Evolutionary conservation across 30 jellyfish, hydroid and myxozoan genomes (phyloP).

Genomic region (Catostylus mosaicus): DNA sequence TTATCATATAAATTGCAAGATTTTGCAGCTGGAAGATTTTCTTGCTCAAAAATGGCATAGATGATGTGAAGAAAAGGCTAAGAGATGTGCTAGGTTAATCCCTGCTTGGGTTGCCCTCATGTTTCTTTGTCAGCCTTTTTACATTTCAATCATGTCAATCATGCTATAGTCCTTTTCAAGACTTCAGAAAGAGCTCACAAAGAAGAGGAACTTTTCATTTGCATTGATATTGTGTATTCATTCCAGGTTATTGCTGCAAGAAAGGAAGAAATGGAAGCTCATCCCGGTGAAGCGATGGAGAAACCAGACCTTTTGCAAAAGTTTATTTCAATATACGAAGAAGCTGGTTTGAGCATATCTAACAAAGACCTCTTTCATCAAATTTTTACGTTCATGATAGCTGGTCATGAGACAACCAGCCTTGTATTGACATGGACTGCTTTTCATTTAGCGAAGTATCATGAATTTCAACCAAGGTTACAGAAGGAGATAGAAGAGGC

Average conservation of each 20-base stretch:
- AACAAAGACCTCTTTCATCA: constrained; percentile 60
- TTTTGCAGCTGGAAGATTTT: too few relatives aligned
- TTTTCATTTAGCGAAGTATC: constrained; percentile 50
- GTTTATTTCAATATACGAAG: constrained; percentile 40
- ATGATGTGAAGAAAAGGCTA: too few relatives aligned
- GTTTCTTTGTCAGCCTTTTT: too few relatives aligned
- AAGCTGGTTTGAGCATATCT: constrained; percentile 33
- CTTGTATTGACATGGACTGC: constrained; percentile 44
- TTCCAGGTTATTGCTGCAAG: constrained; percentile 46
- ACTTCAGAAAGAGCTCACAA: too few relatives aligned
- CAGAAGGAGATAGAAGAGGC: constrained; percentile 17
- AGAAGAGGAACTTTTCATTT: too few relatives aligned
- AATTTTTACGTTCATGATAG: constrained; percentile 62
- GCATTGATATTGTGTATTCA: too few relatives aligned
- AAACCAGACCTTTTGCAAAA: constrained; percentile 45
- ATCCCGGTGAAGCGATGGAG: constrained; percentile 32
- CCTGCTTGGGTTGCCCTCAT: too few relatives aligned
- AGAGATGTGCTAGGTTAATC: too few relatives aligned
- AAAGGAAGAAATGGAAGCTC: constrained; percentile 34
- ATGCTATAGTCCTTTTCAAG: too few relatives aligned
- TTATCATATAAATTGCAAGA: too few relatives aligned
- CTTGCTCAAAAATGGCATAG: too few relatives aligned
- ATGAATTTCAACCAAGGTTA: constrained; percentile 27
- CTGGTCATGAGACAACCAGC: constrained; percentile 76
- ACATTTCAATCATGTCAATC: too few relatives aligned